phyloP scores from a whole-genome alignment of 1,140 invertebrate genomes.

The Anthonomus grandis region DNA sequence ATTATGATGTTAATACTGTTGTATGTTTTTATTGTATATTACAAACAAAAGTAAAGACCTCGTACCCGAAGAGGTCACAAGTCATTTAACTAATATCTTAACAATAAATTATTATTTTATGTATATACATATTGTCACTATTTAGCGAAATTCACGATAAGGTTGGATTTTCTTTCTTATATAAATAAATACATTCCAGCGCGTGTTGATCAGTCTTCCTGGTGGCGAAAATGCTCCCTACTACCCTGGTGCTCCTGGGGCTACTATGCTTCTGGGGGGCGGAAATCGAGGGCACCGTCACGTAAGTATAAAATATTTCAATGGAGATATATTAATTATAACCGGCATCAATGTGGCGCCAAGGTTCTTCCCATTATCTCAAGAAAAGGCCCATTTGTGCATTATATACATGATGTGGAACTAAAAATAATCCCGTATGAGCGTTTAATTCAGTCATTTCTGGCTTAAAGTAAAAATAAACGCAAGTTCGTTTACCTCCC shows the following conservation, averaged over 20 bases:
- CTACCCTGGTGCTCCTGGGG: neutral
- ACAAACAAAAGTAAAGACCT: no score
- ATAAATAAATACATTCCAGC: no score
- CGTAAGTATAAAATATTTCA: slow-evolving; percentile 11
- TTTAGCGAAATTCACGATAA: slow-evolving; percentile 3
- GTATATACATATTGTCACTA: slow-evolving; percentile 3
- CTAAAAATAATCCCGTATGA: slow-evolving; percentile 10
- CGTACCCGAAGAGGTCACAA: slow-evolving; percentile 5
- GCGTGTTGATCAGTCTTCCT: neutral
- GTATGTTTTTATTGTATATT: no score
- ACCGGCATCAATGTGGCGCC: slow-evolving; percentile 11
- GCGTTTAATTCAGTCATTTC: slow-evolving; percentile 9
- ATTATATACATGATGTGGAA: no score
- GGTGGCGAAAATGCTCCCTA: neutral
- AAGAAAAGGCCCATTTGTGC: no score
- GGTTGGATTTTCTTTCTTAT: no score
- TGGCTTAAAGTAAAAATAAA: slow-evolving; percentile 31
- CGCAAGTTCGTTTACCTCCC: slow-evolving; percentile 35
- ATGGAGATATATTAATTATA: slow-evolving; percentile 9
- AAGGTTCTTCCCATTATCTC: no score
- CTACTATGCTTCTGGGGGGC: neutral
- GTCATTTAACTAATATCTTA: slow-evolving; percentile 15
- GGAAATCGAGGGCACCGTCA: slow-evolving; percentile 8
- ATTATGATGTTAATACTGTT: no score
- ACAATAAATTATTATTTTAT: no score